Evolutionary conservation across 2,888 invertebrate genomes (phyloP), one percentile per base, ranked within the genome.

Genomic region (Smittia aterrima): DNA sequence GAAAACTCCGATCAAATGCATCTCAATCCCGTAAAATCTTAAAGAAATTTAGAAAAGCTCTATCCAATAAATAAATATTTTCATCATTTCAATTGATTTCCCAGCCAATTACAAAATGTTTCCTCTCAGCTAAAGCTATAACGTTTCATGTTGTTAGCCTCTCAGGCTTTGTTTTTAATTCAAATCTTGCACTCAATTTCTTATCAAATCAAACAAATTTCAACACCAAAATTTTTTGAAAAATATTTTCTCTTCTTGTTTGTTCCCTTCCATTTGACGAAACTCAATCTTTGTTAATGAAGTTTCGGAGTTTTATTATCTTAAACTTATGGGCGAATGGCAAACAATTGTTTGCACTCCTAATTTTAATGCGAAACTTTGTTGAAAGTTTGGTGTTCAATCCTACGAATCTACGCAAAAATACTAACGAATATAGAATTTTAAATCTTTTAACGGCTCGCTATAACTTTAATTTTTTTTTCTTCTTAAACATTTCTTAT

Each of bases 361-460:
- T 47, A n/a, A 47, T 16, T 47, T 47, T 47, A 47, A 16, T 16
- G 47, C 47, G 16, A 47, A 47, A 47, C 47, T 47, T 16, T 16
- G 16, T 47, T 47, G 27, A 66, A 25, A 22, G 13, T 40, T 67
- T 40, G 67, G 40, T 40, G 40, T 67, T 40, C 40, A 20, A 22
- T 11, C 27, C 38, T 40, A 67, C 40, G 7, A 20, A 67, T 41
- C 67, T 67, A 67, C 18, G 67, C 27, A 47, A 67, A 71, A 71
- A 71, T 71, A 71, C 71, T 71, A 71, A 71, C 54, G 54, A 71
- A 71, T 58, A 71, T 71, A 71, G 71, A 71, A 71, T 71, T 71
- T 71, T 54, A 71, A 71, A 71, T 22, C 11, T 71, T 54, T 54
- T 58, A 71, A 71, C 71, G 58, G 11, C 13, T 71, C 71, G 20